Conservation (phyloP, 2,888 invertebrate genomes). For the Sarcophaga variegata region DNA sequence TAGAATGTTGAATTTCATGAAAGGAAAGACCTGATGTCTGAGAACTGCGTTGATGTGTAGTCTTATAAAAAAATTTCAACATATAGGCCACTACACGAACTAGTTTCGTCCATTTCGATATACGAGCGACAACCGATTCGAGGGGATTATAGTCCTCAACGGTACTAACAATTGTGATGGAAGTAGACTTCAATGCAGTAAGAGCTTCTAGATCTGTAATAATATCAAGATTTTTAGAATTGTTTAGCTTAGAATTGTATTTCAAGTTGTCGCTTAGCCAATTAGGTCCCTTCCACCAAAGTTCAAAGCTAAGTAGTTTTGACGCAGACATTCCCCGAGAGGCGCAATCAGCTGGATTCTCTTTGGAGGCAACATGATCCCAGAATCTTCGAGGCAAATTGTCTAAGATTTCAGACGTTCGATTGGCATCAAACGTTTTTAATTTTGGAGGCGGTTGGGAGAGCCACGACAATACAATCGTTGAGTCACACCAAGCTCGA, state of each 20-base stretch:
- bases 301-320: background rate
- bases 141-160: background rate
- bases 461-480: constrained; percentile 36
- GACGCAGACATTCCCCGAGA: constrained; percentile 33
- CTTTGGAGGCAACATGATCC: constrained; percentile 32
- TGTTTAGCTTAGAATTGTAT: background rate
- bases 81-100: constrained; percentile 9
- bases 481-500: constrained; percentile 51
- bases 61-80: background rate
- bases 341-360: constrained; percentile 52
- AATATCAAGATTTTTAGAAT: constrained; percentile 8
- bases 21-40: background rate
- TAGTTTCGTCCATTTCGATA: constrained; percentile 12
- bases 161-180: background rate
- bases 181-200: background rate
- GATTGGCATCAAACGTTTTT: constrained; percentile 28
- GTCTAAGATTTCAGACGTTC: constrained; percentile 48
- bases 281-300: constrained; percentile 38
- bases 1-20: too few relatives aligned
- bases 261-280: constrained; percentile 23
- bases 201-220: constrained; percentile 8
- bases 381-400: constrained; percentile 24
- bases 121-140: background rate
- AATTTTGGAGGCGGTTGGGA: constrained; percentile 32
- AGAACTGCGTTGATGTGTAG: background rate